Conservation (phyloP, 2,888 invertebrate genomes). For the Scaptomyza flava region DNA sequence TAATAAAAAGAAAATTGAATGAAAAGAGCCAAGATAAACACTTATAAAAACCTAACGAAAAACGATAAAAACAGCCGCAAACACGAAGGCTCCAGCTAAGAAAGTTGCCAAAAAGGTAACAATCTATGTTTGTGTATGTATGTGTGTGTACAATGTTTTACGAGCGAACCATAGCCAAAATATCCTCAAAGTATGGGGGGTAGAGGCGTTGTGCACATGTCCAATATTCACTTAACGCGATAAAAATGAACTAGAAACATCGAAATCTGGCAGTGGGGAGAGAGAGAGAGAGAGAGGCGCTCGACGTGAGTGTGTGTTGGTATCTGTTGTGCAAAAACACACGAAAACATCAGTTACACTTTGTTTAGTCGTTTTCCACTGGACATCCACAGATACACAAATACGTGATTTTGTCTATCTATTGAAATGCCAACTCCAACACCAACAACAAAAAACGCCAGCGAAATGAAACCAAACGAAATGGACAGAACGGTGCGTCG, state of each 20-base stretch:
- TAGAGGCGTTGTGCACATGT: conserved; percentile 62
- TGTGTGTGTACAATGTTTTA: conserved; percentile 57
- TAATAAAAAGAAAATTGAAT: conserved; percentile 63
- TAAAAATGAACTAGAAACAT: conserved; percentile 78
- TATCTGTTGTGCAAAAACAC: conserved; percentile 53
- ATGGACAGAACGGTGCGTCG: conserved; percentile 12
- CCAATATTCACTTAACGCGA: conserved; percentile 79
- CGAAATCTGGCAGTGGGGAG: conserved; percentile 66
- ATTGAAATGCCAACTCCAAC: conserved; percentile 46
- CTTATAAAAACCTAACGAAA: conserved; percentile 71
- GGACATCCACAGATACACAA: conserved; percentile 20
- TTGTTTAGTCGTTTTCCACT: conserved; percentile 66
- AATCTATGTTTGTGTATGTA: conserved; percentile 34
- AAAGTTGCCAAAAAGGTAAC: conserved; percentile 74
- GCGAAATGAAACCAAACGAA: conserved; percentile 28
- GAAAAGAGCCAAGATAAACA: conserved; percentile 77
- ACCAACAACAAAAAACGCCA: background rate
- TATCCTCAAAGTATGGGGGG: background rate
- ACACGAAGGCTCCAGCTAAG: conserved; percentile 52
- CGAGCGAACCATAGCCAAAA: conserved; percentile 25
- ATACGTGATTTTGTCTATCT: conserved; percentile 50
- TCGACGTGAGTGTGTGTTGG: background rate
- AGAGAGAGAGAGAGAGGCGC: conserved; percentile 14
- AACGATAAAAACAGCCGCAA: conserved; percentile 64
- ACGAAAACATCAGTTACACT: conserved; percentile 78